Evolutionary conservation across 2,797 vertebrate species (phyloP), one percentile per base, ranked within the genome.

Genomic region (Sebastes ruberrimus): DNA sequence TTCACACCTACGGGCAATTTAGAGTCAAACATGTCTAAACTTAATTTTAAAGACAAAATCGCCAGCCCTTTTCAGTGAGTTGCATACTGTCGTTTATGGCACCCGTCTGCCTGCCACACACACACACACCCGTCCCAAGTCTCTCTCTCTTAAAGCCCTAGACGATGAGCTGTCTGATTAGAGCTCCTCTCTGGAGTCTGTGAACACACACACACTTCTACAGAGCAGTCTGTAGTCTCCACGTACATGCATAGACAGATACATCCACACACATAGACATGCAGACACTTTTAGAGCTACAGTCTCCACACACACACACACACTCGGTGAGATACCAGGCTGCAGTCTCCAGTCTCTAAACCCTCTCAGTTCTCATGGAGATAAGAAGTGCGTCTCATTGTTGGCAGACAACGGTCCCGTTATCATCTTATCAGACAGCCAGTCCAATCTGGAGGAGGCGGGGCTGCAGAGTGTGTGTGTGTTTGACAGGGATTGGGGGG

Each of bases 351-450:
- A 69, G 84, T 80, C 91, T 86, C 71, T 85, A 73, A 89, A 83
- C 69, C 88, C 84, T 90, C 87, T 87, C 71, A 53, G 86, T 94
- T 94, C 90, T 89, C 91, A 95, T 86, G 88, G 89, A 93, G 93
- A 95, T 95, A 94, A 94, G 92, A 92, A 84, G 86, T 73, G 78
- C 62, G 85, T 93, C 90, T 91, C 90, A 91, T 94, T 91, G 88
- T 92, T 74, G 69, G 82, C 84, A 94, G 93, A 94, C 89, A 88
- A 91, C 78, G 30, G 70, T 63, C 72, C 80, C 10, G 74, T 91
- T 94, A 91, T 95, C 87, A 67, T 83, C 86, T 92, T 89, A 94
- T 95, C 95, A 92, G 68, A 86, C 53, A 89, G 91, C 73, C 86
- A 71, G 89, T 92, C 88, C 90, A 92, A 86, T 80, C 78, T 89